Evolutionary conservation across 1,140 invertebrate genomes (phyloP).

Genomic region (Acromyrmex echinatior): DNA sequence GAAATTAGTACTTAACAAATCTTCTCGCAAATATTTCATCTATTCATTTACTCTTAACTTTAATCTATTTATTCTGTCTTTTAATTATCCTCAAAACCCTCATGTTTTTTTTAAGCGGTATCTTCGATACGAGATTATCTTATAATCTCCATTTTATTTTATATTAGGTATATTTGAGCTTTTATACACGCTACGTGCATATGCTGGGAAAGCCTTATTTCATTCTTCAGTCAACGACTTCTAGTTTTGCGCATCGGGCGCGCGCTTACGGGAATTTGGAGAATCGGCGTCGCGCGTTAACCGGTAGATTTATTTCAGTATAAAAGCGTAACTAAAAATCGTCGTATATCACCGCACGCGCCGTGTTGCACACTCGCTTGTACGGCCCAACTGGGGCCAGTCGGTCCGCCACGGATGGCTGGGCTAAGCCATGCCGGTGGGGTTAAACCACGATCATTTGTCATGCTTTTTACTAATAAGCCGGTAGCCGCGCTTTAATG

Average conservation of each 20-base stretch:
- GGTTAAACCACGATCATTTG: constrained; percentile 80
- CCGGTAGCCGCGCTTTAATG: constrained; percentile 73
- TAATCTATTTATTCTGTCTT: not conserved
- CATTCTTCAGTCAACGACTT: not conserved
- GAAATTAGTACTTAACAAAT: not conserved
- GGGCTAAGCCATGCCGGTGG: constrained; percentile 70
- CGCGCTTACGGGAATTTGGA: constrained; percentile 75
- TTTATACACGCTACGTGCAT: not conserved
- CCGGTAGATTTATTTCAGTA: constrained; percentile 81
- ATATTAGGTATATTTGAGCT: not conserved
- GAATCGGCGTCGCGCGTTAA: constrained; percentile 75
- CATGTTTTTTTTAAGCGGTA: not conserved
- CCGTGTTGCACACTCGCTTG: constrained; percentile 75
- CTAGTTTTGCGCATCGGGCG: constrained; percentile 16
- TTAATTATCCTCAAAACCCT: not conserved
- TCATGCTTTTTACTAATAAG: constrained; percentile 83
- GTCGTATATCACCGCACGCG: constrained; percentile 77
- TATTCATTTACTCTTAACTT: not conserved
- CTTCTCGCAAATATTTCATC: not conserved
- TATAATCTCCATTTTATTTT: not conserved
- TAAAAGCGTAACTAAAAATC: constrained; percentile 83
- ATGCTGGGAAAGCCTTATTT: not conserved
- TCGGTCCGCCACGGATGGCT: constrained; percentile 70
- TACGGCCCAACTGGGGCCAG: constrained; percentile 80
- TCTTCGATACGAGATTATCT: not conserved